These are phyloP conservation scores for Trichosurus vulpecula DNA, from an alignment of 2,797 vertebrate species.

Conservation along the genomic window DNA sequence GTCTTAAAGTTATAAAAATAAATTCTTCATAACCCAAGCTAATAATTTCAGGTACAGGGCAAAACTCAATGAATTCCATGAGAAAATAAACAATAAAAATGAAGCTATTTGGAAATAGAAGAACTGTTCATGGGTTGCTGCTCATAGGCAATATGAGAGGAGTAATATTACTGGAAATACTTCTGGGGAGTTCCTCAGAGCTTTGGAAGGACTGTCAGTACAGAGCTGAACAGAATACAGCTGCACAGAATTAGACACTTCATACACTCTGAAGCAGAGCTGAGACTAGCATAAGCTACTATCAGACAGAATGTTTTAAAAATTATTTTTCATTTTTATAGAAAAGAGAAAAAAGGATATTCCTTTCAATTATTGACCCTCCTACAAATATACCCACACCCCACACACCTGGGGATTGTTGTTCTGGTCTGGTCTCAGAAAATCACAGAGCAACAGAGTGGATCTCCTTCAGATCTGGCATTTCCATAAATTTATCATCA, in stretches of 20 bases:
- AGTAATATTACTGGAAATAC: background rate
- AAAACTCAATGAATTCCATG: conserved; percentile 30
- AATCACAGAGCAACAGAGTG: background rate
- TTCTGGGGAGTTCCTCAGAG: background rate
- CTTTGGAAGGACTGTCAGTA: background rate
- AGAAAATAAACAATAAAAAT: conserved; percentile 1
- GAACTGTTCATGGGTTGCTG: background rate
- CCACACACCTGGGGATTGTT: background rate
- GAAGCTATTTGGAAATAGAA: background rate
- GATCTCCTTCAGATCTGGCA: background rate
- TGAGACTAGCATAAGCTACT: background rate
- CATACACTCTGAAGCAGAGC: background rate
- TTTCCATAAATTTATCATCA: background rate
- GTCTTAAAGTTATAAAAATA: background rate
- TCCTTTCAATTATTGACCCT: background rate
- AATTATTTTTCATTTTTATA: background rate
- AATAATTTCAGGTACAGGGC: background rate
- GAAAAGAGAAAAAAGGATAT: background rate
- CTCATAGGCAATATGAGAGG: background rate
- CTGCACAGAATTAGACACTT: conserved; percentile 9
- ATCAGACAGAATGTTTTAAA: background rate
- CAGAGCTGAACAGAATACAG: background rate
- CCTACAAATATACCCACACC: background rate
- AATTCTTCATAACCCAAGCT: background rate
- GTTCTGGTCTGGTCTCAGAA: background rate